phyloP scores from a whole-genome alignment of 2,113 vertebrate species.

The Hiodon alosoides region DNA sequence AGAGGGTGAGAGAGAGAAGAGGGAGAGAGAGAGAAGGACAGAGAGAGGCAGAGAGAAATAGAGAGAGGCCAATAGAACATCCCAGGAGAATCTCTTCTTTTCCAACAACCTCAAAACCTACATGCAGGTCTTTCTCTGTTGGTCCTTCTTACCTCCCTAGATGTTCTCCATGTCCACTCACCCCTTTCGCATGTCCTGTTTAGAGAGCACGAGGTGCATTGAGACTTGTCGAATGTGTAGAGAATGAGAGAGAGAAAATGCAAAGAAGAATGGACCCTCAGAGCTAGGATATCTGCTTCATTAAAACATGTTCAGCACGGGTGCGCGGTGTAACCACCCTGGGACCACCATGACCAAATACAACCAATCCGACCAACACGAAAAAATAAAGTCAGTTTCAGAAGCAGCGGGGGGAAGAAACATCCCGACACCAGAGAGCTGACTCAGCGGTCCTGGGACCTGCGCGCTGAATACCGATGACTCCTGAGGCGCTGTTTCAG shows the following conservation, averaged over 20 bases:
- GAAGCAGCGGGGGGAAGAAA: no score
- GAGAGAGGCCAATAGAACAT: background rate
- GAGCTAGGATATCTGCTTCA: no score
- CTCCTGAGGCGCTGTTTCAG: background rate
- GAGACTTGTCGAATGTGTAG: background rate
- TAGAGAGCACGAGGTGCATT: background rate
- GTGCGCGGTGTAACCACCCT: no score
- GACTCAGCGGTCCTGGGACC: background rate
- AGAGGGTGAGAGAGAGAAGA: background rate
- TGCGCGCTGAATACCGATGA: background rate
- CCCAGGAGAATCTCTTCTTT: background rate
- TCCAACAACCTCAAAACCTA: background rate
- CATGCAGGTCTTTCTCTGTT: background rate
- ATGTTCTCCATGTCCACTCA: background rate
- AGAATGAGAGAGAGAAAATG: no score
- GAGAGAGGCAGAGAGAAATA: background rate
- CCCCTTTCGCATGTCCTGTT: background rate
- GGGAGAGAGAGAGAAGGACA: background rate
- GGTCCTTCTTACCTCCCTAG: background rate
- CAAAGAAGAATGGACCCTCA: no score
- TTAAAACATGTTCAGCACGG: no score
- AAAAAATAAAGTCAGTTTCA: no score
- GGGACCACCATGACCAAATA: no score
- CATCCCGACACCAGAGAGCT: no score
- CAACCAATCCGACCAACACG: no score